phyloP scores from a whole-genome alignment of 2,797 vertebrate genomes.

The Hafferia zeledoni region DNA sequence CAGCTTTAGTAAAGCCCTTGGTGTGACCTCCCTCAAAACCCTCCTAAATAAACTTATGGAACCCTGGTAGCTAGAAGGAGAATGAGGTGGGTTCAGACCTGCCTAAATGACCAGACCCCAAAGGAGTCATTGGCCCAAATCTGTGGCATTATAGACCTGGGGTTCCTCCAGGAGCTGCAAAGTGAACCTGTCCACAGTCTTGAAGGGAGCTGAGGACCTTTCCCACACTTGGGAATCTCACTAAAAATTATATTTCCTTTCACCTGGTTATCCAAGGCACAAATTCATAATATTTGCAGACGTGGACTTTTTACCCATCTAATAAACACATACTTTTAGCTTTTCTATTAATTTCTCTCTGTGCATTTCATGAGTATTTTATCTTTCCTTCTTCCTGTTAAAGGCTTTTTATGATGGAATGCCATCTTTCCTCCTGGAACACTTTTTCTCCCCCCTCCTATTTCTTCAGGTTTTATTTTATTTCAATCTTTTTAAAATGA shows the following conservation, averaged over 20 bases:
- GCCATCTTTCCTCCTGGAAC: background rate
- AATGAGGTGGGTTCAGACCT: background rate
- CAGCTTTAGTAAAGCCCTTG: background rate
- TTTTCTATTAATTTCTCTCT: background rate
- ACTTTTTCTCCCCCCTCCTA: background rate
- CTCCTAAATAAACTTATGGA: background rate
- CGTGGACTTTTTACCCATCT: background rate
- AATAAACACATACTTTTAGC: background rate
- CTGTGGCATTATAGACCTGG: background rate
- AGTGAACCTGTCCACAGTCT: fast-evolving
- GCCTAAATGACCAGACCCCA: background rate
- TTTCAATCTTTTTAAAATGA: background rate
- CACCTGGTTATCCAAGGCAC: background rate
- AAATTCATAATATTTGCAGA: background rate
- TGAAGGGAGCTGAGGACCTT: background rate
- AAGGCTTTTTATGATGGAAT: background rate
- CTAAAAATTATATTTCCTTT: background rate
- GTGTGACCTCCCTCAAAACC: background rate
- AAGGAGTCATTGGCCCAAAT: background rate
- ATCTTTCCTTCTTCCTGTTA: background rate
- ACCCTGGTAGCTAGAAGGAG: fast-evolving
- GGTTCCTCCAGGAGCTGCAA: background rate
- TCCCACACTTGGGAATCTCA: background rate
- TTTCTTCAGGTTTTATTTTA: background rate
- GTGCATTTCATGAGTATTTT: background rate